Evolutionary conservation across 2,797 vertebrate genomes (phyloP).

Genomic region (Sebastes elongatus): DNA sequence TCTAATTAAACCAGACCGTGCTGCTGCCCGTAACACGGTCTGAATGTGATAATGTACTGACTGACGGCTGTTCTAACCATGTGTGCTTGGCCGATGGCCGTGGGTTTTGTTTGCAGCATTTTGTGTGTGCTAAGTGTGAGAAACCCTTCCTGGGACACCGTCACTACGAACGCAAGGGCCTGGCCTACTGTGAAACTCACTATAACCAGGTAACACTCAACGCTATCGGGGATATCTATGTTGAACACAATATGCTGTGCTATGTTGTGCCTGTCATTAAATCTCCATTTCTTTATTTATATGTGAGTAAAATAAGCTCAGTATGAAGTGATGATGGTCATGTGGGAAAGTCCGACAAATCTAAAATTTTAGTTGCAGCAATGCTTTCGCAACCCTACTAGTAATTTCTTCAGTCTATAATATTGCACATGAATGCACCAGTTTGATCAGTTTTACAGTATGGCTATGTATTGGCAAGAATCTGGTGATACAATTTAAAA

Average conservation of each 20-base stretch:
- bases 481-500: too few species aligned
- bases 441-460: not conserved
- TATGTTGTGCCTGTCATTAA: not conserved
- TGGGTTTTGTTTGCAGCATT: conserved; percentile 83
- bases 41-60: conserved; percentile 39
- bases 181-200: conserved; percentile 99
- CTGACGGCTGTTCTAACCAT: conserved; percentile 52
- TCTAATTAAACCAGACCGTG: conserved; percentile 8
- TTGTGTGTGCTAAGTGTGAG: conserved; percentile 90
- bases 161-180: conserved; percentile 97
- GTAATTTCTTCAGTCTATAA: not conserved
- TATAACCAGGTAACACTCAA: conserved; percentile 93
- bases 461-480: too few species aligned
- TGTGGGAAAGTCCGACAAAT: not conserved
- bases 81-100: conserved; percentile 56
- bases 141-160: conserved; percentile 99
- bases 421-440: not conserved
- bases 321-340: not conserved
- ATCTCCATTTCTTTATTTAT: not conserved
- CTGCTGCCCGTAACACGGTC: conserved; percentile 14
- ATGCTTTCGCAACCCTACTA: not conserved
- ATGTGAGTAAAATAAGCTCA: not conserved
- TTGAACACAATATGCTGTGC: not conserved
- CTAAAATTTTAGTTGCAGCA: not conserved
- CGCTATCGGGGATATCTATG: not conserved